Conservation (phyloP, 2,113 vertebrate genomes). For the Madoqua kirkii region DNA sequence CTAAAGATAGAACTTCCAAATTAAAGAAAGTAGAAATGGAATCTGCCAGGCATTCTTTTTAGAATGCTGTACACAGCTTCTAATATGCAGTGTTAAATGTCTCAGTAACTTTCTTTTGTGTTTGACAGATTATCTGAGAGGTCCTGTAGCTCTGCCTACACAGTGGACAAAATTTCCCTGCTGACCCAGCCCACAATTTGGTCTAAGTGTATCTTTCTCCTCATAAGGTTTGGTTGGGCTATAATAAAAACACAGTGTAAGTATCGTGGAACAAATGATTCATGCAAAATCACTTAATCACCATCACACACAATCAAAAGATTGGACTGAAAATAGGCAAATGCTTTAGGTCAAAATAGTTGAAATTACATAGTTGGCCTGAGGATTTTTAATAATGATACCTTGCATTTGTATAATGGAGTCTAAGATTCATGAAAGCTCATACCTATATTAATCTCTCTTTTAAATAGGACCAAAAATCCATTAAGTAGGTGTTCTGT, state of each 20-base stretch:
- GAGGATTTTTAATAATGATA: slow-evolving; percentile 25
- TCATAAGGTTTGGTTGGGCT: background rate
- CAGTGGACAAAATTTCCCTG: background rate
- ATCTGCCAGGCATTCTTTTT: background rate
- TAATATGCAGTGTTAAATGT: background rate
- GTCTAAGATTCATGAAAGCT: background rate
- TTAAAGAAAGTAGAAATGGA: slow-evolving; percentile 29
- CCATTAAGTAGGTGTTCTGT: background rate
- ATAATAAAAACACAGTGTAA: background rate
- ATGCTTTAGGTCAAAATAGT: slow-evolving; percentile 14
- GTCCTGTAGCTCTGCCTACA: background rate
- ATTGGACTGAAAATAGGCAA: background rate
- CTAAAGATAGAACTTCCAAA: slow-evolving; percentile 64
- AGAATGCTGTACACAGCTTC: background rate
- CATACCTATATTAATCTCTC: background rate
- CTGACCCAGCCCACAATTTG: background rate
- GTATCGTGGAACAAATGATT: background rate
- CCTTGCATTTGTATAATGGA: slow-evolving; percentile 32
- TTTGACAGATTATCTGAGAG: background rate
- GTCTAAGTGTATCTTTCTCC: background rate
- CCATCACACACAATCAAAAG: background rate
- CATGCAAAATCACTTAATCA: background rate
- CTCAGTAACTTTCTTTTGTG: background rate
- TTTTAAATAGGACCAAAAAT: background rate
- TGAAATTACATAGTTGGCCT: slow-evolving; percentile 31